Base-by-base conservation (phyloP, 2,888 invertebrate genomes). In the Agrochola litura region DNA sequence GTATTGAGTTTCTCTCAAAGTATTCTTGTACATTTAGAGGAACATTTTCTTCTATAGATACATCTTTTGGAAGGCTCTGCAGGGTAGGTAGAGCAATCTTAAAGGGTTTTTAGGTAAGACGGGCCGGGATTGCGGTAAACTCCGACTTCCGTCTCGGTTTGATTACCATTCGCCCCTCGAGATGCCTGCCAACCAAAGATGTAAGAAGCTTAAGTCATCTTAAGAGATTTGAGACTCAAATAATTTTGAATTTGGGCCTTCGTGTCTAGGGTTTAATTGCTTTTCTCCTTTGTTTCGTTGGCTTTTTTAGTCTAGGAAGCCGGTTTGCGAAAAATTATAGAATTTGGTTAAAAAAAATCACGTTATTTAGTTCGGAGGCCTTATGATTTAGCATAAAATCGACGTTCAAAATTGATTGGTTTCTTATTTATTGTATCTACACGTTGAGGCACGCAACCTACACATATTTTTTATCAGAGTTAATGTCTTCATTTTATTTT, bases 151-250 rank as follows among this genome's bases (percentile, higher is more conserved):
- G 93, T 89, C 90, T 91, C 90, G 86, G 85, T 94, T 93, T 95
- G 93, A 95, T 95, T 95, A 95, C 95, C 93, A 92, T 94, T 94
- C 92, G 92, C 92, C 94, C 94, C 92, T 92, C 90, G 91, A 92
- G 92, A 93, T 94, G 93, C 90, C 89, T 91, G 90, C 86, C 84
- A 87, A 89, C 85, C 87, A 84, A 90, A 87, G 92, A 92, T 90
- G 86, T 86, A 89, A 86, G 90, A 92, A 92, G 89, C 85, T 88
- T 83, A 84, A 87, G 79, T 88, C 85, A 84, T 88, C 87, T 88
- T 88, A 88, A 85, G 87, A 88, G 88, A 86, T 86, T 87, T 80
- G 37, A 78, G 75, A 77, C 80, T 81, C 71, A 84, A 88, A 87
- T 86, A 77, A 86, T 88, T 88, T 88, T 76, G 84, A 88, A 80